Base-by-base conservation (phyloP, 2,113 vertebrate genomes). In the Gracilinanus agilis region DNA sequence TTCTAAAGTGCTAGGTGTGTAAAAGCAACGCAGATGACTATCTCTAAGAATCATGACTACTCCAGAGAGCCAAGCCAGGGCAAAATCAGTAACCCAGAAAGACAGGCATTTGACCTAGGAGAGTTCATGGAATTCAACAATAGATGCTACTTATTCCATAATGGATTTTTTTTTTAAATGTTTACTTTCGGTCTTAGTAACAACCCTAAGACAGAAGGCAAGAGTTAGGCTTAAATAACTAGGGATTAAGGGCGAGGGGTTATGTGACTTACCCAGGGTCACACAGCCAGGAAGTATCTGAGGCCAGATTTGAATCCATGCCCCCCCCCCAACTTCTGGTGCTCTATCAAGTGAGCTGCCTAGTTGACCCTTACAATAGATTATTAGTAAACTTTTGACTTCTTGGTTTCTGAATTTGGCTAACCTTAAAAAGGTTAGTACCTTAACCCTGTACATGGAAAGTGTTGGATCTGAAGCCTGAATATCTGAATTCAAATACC, bases 1-100 rank as follows among this genome's bases (percentile, higher is more conserved):
- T 90, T 95, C 92, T 53, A 53, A 92, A 49, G 12, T 10, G 55
- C 54, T 34, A 94, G 44, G 89, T 96, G 89, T 96, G 61, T 92
- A 58, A 92, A 89, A 55, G 67, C 24, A 83, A 27, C 44, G 89
- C 7, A 96, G 61, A 53, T 90, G 67, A 53, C 44, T 56, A 24
- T 23, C 93, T 93, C 34, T 75, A 16, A n/a, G 16, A n/a, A 40
- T 21, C 67, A 83, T 40, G 67, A 75, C 34, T n/a, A n/a, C 13
- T 75, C 29, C 29, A 75, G 16, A 83, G n/a, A 83, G n/a, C 7
- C 34, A 83, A 16, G 19, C n/a, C 34, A 8, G n/a, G 67, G 34
- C 67, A 83, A 83, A 75, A 23, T 83, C 67, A 83, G 7, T 40
- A 19, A 83, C 67, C 67, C 67, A 83, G 67, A 83, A 40, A 40